Conservation (phyloP, 1,140 invertebrate genomes). For the Pseudomyrmex pallidus region DNA sequence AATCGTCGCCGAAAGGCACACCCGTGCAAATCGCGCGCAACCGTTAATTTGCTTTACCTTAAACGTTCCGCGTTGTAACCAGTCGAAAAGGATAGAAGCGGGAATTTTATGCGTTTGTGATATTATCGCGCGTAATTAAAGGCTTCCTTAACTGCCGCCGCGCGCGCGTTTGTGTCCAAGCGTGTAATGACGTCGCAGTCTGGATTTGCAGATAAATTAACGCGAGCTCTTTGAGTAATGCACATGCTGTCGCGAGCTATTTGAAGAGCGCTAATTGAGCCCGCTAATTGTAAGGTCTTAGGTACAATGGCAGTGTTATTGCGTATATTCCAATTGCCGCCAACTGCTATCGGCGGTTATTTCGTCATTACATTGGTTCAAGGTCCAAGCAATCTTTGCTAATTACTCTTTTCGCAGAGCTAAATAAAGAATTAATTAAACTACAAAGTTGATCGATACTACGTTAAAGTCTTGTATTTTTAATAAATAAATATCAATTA, state of each 20-base stretch:
- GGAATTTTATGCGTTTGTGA: slow-evolving; percentile 34
- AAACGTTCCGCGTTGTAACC: slow-evolving; percentile 15
- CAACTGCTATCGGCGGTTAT: not conserved
- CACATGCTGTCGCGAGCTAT: not conserved
- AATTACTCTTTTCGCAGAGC: not conserved
- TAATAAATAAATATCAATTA: not conserved
- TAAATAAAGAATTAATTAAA: not conserved
- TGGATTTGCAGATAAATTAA: slow-evolving; percentile 55
- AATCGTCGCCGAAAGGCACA: slow-evolving; percentile 61
- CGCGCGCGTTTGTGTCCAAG: slow-evolving; percentile 16
- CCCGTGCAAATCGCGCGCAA: slow-evolving; percentile 55
- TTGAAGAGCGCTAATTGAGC: slow-evolving; percentile 6
- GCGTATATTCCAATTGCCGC: not conserved
- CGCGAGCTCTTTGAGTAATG: slow-evolving; percentile 28
- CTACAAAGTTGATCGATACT: no score
- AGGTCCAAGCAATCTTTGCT: not conserved
- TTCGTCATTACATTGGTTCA: not conserved
- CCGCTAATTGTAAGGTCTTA: slow-evolving; percentile 23
- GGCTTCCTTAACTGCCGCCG: not conserved
- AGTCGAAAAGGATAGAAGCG: slow-evolving; percentile 37
- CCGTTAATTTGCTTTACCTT: slow-evolving; percentile 59
- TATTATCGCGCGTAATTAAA: slow-evolving; percentile 43
- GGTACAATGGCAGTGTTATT: not conserved
- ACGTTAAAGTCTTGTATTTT: not conserved
- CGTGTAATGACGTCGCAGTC: slow-evolving; percentile 28